Conservation (phyloP, 1,140 invertebrate genomes). For the Drosophila erecta region DNA sequence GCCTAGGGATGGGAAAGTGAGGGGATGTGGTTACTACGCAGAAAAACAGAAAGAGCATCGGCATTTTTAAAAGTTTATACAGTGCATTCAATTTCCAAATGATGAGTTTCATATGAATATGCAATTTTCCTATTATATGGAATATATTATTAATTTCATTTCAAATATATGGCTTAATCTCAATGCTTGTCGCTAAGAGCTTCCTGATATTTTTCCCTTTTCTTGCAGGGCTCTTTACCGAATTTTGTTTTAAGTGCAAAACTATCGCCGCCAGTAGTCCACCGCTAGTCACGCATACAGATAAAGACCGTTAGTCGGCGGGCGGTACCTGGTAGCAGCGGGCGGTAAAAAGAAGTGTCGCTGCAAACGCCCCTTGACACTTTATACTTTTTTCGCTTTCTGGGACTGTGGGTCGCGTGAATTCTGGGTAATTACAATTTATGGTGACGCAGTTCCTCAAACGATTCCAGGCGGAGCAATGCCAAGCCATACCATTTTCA, state of each 20-base stretch:
- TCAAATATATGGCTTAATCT: too few species aligned
- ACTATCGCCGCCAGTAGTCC: background rate
- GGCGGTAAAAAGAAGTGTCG: slow-evolving; percentile 52
- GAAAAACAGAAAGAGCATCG: too few species aligned
- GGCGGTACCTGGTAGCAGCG: slow-evolving; percentile 58
- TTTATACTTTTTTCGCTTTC: slow-evolving; percentile 7
- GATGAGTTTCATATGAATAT: too few species aligned
- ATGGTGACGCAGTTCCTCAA: slow-evolving; percentile 60
- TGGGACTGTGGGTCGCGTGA: slow-evolving; percentile 62
- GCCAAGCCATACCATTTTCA: slow-evolving; percentile 20
- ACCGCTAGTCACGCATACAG: background rate
- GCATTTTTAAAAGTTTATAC: too few species aligned
- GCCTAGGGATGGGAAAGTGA: slow-evolving; percentile 14
- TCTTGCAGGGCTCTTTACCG: too few species aligned
- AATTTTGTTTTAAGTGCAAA: background rate
- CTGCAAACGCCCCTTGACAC: slow-evolving; percentile 68
- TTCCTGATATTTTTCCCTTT: too few species aligned
- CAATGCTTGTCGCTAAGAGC: too few species aligned
- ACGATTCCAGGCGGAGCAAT: slow-evolving; percentile 14
- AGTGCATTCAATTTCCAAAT: too few species aligned
- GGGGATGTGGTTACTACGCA: background rate
- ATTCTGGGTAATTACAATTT: slow-evolving; percentile 77
- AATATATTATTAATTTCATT: too few species aligned
- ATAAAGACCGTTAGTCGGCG: slow-evolving; percentile 12
- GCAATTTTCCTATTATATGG: too few species aligned